Percentiles rank a stretch among this genome's conserved stretches.
phyloP scores from a whole-genome alignment of 2,888 invertebrate species.

The Kryphioiulus occultus region DNA sequence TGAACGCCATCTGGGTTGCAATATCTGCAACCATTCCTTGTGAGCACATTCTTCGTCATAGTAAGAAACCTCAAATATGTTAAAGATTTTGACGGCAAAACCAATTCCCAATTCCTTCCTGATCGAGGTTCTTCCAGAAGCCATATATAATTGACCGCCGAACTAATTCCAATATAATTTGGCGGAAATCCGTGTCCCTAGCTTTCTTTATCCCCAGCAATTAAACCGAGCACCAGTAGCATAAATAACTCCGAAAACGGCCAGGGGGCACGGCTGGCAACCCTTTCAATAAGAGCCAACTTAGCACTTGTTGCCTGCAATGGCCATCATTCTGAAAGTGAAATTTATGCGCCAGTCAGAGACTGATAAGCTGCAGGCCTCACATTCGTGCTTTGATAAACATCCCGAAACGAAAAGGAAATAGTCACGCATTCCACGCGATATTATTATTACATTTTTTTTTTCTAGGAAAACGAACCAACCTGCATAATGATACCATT shows the following conservation, averaged over 20 bases:
- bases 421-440: slow-evolving; percentile 12
- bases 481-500: background rate
- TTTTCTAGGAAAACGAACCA: background rate
- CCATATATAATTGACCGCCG: background rate
- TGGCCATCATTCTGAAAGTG: background rate
- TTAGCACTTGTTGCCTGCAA: background rate
- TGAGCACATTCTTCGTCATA: no score
- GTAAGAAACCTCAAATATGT: no score
- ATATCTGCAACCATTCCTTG: no score
- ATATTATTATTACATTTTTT: background rate
- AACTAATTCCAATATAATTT: background rate
- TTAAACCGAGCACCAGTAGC: background rate
- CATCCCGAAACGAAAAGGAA: background rate
- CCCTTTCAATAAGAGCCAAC: background rate
- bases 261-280: background rate
- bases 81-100: no score
- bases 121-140: no score
- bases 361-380: background rate
- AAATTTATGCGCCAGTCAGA: background rate
- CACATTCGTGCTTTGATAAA: background rate
- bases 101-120: no score
- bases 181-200: background rate
- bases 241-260: background rate
- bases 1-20: no score
- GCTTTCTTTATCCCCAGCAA: background rate